These are phyloP conservation scores for Epirrhoe tristata DNA, from an alignment of 2,888 invertebrate genomes.

Conservation along the genomic window DNA sequence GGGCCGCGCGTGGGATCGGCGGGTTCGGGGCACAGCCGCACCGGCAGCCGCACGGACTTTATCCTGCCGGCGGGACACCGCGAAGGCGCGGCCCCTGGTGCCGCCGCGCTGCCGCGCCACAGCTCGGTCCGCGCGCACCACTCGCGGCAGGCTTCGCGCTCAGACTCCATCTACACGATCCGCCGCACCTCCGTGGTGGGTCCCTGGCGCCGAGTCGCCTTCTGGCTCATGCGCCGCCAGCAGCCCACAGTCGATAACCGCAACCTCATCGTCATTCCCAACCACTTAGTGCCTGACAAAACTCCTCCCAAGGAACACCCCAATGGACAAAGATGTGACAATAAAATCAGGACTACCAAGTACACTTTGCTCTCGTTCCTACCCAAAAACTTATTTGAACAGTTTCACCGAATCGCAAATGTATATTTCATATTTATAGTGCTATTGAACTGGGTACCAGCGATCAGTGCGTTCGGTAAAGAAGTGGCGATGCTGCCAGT, in stretches of 20 bases:
- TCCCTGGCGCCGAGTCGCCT: conserved; percentile 88
- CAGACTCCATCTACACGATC: conserved; percentile 95
- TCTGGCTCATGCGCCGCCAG: conserved; percentile 86
- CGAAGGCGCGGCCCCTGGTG: conserved; percentile 82
- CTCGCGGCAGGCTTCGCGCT: conserved; percentile 94
- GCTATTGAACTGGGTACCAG: conserved; percentile 97
- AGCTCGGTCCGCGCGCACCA: conserved; percentile 85
- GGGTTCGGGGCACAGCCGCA: conserved; percentile 89
- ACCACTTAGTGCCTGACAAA: conserved; percentile 93
- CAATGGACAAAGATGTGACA: conserved; percentile 92
- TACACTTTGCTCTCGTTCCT: conserved; percentile 97
- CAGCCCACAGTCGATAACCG: conserved; percentile 88
- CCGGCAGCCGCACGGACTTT: conserved; percentile 95
- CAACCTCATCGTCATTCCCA: conserved; percentile 91
- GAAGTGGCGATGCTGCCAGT: conserved; percentile 98
- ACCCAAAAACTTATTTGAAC: conserved; percentile 98
- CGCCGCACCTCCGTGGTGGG: conserved; percentile 90
- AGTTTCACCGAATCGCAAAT: conserved; percentile 99
- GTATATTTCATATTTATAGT: conserved; percentile 99
- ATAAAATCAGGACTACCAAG: conserved; percentile 96
- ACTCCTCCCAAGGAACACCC: conserved; percentile 93
- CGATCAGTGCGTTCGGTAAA: conserved; percentile 97
- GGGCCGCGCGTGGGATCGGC: conserved; percentile 49
- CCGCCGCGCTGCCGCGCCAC: conserved; percentile 73
- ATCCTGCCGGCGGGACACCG: conserved; percentile 95